Base-by-base conservation (phyloP, 2,888 invertebrate genomes). In the Papilio demoleus region DNA sequence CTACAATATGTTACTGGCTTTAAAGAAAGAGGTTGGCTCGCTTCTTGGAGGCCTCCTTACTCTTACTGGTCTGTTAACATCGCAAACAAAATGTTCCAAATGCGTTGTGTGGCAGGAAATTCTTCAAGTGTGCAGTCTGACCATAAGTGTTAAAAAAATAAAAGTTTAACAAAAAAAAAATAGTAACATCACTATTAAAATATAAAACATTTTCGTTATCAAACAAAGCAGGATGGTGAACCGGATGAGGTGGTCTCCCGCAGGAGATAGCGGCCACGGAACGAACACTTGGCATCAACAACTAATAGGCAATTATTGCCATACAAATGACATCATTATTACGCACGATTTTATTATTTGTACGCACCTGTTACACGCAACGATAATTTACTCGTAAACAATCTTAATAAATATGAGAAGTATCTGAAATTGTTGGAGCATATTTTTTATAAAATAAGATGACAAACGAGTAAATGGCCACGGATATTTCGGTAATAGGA, bases 201-300 rank as follows among this genome's bases (percentile, higher is more conserved):
- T 71, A 73, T 67, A 72, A 72, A 74, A 74, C 72, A 70, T 65
- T 56, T 72, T 62, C 68, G 80, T 85, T 88, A 88, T 88, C 88
- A 74, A 68, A 63, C 59, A 58, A 50, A 75, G 77, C 87, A 88
- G 88, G 88, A 88, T 86, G 81, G 78, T 70, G 73, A 77, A 74
- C 87, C 87, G 88, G 88, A 88, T 85, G 85, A 80, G 73, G 71
- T 72, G 70, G 73, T 75, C 70, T 76, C 73, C 70, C 72, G 72
- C 61, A 36, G 67, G 69, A 72, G 83, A 83, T 84, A 81, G 59
- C 63, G 24, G 2, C 19, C n/a, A 17, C 56, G 50, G 38, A 53
- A 67, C 24, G 24, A 53, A 69, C 56, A 60, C 31, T n/a, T 61
- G 40, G 42, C 47, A 4, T 9, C 14, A 42, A 36, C 19, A 56